Percentiles rank a stretch among this genome's conserved stretches.
These are phyloP conservation scores for Thera obeliscata DNA, from an alignment of 2,888 invertebrate species.

Conservation along the genomic window DNA sequence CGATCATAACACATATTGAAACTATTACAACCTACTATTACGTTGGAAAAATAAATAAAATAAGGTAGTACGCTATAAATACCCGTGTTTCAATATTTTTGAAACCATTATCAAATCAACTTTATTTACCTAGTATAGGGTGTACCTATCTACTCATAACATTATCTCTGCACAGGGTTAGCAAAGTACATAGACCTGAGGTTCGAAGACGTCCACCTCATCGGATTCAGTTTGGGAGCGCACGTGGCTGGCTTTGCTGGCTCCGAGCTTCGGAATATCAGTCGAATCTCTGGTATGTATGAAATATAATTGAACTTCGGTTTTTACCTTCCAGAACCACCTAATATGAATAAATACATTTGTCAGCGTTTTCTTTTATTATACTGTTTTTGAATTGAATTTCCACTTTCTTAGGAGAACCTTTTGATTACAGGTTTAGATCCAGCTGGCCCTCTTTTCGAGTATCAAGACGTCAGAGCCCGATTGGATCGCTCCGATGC, in stretches of 20 bases:
- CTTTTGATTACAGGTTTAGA: constrained; percentile 87
- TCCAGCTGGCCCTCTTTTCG: constrained; percentile 96
- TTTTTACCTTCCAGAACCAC: neutral
- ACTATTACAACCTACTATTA: too few relatives aligned
- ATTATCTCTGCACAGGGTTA: constrained; percentile 69
- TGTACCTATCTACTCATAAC: too few relatives aligned
- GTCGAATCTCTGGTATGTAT: constrained; percentile 92
- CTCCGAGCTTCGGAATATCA: constrained; percentile 90
- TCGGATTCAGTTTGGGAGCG: constrained; percentile 96
- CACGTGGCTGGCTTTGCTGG: constrained; percentile 97
- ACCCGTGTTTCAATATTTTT: too few relatives aligned
- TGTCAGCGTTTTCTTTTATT: too few relatives aligned
- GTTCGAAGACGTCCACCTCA: constrained; percentile 91
- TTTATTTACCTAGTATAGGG: too few relatives aligned
- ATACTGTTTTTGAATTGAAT: neutral
- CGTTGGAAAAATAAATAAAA: too few relatives aligned
- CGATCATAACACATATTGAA: too few relatives aligned
- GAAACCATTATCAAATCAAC: too few relatives aligned
- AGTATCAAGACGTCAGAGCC: constrained; percentile 93
- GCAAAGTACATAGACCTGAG: constrained; percentile 88
- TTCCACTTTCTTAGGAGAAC: neutral
- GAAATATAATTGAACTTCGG: neutral
- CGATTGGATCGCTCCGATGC: constrained; percentile 94
- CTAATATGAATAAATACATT: too few relatives aligned
- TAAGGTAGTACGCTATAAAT: too few relatives aligned